These are phyloP conservation scores for Trissolcus japonicus DNA, from an alignment of 2,888 invertebrate species.

Conservation along the genomic window DNA sequence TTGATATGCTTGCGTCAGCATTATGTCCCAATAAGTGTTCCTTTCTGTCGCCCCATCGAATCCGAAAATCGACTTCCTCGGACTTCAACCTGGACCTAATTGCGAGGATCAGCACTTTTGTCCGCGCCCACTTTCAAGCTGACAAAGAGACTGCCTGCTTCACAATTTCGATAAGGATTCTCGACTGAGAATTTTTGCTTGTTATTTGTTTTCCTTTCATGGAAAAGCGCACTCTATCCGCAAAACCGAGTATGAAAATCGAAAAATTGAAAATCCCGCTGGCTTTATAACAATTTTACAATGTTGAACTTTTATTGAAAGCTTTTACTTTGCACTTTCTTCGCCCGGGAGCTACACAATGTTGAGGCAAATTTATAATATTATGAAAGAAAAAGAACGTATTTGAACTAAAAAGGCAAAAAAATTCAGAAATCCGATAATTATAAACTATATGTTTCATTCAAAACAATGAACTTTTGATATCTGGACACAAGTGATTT, in stretches of 20 bases:
- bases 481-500: too few relatives aligned
- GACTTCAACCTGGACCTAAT: constrained; percentile 50
- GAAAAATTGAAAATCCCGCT: too few relatives aligned
- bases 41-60: constrained; percentile 46
- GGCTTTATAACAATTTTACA: too few relatives aligned
- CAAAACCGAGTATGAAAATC: not conserved
- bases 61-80: constrained; percentile 47
- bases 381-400: too few relatives aligned
- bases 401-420: too few relatives aligned
- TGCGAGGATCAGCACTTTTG: constrained; percentile 52
- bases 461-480: too few relatives aligned
- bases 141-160: constrained; percentile 47
- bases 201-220: constrained; percentile 36
- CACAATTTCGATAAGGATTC: constrained; percentile 34
- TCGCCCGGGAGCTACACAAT: too few relatives aligned
- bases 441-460: too few relatives aligned
- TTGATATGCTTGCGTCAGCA: constrained; percentile 54
- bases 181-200: constrained; percentile 12
- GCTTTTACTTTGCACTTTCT: too few relatives aligned
- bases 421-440: too few relatives aligned
- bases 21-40: constrained; percentile 56
- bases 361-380: too few relatives aligned
- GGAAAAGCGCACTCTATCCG: constrained; percentile 3
- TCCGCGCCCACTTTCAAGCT: constrained; percentile 30
- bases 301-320: too few relatives aligned